These are phyloP conservation scores for Parnassius mnemosyne DNA, from an alignment of 2,888 invertebrate genomes.

Conservation along the genomic window DNA sequence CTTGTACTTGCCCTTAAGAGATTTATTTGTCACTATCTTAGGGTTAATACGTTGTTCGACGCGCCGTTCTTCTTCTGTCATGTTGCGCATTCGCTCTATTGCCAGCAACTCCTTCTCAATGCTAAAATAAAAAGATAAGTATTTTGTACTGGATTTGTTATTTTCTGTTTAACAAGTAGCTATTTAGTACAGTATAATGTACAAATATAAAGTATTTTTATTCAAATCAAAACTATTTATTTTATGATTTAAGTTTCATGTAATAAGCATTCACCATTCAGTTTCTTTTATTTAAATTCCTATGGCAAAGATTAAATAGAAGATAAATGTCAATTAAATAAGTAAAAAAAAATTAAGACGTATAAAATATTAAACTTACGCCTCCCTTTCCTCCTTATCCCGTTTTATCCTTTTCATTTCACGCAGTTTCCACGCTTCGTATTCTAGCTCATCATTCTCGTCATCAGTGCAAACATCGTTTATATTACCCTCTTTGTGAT, in stretches of 20 bases:
- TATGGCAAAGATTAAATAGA: too few relatives aligned
- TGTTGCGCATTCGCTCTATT: slow-evolving; percentile 92
- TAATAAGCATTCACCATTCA: too few relatives aligned
- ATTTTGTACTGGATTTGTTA: background rate
- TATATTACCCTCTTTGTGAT: slow-evolving; percentile 87
- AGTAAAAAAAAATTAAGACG: too few relatives aligned
- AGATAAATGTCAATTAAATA: too few relatives aligned
- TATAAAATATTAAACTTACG: slow-evolving; percentile 78
- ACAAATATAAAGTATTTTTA: too few relatives aligned
- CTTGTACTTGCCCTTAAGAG: slow-evolving; percentile 98
- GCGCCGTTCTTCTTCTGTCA: slow-evolving; percentile 98
- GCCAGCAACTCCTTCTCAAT: slow-evolving; percentile 92
- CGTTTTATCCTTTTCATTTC: slow-evolving; percentile 98
- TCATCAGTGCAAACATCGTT: slow-evolving; percentile 95
- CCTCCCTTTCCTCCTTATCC: slow-evolving; percentile 96
- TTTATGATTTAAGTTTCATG: background rate
- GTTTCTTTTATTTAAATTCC: too few relatives aligned
- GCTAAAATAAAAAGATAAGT: slow-evolving; percentile 65
- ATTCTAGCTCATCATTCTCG: slow-evolving; percentile 97
- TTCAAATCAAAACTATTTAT: background rate
- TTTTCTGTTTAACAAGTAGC: too few relatives aligned
- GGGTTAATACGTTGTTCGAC: slow-evolving; percentile 95
- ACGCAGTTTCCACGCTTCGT: slow-evolving; percentile 98
- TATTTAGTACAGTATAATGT: too few relatives aligned
- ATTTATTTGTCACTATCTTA: slow-evolving; percentile 95